Evolutionary conservation across 2,797 vertebrate species (phyloP).

Genomic region (Neopelma chrysocephalum): DNA sequence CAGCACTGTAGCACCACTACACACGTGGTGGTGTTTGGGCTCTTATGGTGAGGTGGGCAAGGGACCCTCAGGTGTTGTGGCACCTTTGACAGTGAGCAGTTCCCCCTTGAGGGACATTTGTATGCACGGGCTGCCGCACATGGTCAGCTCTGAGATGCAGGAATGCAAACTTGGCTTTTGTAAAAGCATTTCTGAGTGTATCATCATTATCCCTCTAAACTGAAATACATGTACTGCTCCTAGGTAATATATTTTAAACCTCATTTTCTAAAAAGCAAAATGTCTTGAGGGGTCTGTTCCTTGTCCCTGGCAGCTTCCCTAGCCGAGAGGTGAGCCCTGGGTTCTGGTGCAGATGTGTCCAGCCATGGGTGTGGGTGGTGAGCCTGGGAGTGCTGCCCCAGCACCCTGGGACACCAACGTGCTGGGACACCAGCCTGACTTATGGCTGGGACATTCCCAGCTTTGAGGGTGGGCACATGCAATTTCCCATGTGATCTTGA

Average conservation of each 20-base stretch:
- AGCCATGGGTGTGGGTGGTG: accelerated
- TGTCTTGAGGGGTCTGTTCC: accelerated
- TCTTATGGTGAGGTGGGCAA: neutral
- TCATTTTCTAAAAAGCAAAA: neutral
- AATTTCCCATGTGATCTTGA: neutral
- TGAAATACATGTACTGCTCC: accelerated
- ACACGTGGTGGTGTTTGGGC: accelerated
- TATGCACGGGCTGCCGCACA: accelerated
- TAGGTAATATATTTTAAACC: neutral
- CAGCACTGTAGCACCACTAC: neutral
- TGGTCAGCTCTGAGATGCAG: accelerated
- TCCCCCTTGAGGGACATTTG: neutral
- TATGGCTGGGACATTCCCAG: no score
- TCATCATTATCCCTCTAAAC: accelerated
- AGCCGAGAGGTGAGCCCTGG: accelerated
- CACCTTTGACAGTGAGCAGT: neutral
- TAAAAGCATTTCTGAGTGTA: neutral
- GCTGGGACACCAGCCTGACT: neutral
- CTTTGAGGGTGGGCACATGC: accelerated
- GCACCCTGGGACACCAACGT: neutral
- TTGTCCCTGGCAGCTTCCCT: no score
- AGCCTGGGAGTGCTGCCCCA: neutral
- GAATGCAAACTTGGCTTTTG: accelerated
- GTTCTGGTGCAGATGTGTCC: accelerated
- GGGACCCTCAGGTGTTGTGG: neutral